Evolutionary conservation across 2,888 invertebrate genomes (phyloP), one percentile per base, ranked within the genome.

Genomic region (Leptothorax acervorum): DNA sequence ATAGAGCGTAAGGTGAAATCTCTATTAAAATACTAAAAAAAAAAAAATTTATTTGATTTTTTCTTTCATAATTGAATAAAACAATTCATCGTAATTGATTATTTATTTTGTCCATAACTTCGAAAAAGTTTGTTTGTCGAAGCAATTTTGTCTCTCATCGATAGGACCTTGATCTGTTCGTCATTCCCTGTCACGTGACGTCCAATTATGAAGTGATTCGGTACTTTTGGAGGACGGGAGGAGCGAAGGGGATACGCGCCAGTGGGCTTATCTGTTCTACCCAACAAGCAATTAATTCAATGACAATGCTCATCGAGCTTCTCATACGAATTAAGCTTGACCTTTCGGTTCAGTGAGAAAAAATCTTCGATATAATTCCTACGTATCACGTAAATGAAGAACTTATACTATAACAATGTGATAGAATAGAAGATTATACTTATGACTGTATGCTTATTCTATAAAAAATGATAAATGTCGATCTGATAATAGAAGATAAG

Each of bases 271-370:
- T 90, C 90, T 87, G 85, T 55, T 82, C 76, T 62, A 60, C 65
- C 39, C 79, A 82, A 71, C 89, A 84, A 86, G 63, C 88, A 88
- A 90, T 90, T 90, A 88, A 90, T 90, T 83, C 85, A 86, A 89
- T 86, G 87, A 89, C 89, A 87, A 88, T 90, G 85, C 51, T 86
- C 86, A 78, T 57, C 75, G 74, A 68, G 89, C 81, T 87, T 85
- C 86, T 89, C 85, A 83, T 78, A 78, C 85, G 86, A 87, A 90
- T 90, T 88, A 90, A 89, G 60, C 53, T 53, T 86, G 89, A 87
- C 90, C 89, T 83, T 84, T 85, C 74, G 70, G 70, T 83, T 71
- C 87, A 65, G 45, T 60, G 85, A 81, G 83, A 74, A 74, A 71
- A 45, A 60, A 42, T 57, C 57, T 85, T 75, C 31, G 71, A 51